Evolutionary conservation across 2,888 invertebrate species (phyloP), one percentile per base, ranked within the genome.

Genomic region (Drosophila sordidula): DNA sequence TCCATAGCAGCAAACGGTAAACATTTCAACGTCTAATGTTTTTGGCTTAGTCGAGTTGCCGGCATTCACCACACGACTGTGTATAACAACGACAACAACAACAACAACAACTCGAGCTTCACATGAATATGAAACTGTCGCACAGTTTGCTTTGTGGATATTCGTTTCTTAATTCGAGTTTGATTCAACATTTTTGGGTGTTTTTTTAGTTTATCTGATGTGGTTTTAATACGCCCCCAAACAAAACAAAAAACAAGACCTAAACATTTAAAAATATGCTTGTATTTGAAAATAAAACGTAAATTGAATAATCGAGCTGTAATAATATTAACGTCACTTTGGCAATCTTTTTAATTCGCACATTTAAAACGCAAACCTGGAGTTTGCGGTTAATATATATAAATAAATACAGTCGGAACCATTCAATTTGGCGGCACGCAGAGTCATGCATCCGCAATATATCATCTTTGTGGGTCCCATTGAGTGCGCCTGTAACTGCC

Each of bases 391-490:
- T 11, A 46, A 34, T 64, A n/a, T n/a, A 25, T 54, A n/a, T 32
- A 46, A 54, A 8, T 14, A 8, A 36, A 47, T 18, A 5, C n/a
- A 34, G 34, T 34, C 32, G 42, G 22, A 66, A 25, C 26, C 26
- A 14, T 49, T 32, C 36, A 50, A 47, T 63, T 65, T 36, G 1
- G 25, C 16, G 38, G 50, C 66, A 74, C 71, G 80, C 77, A 54
- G n/a, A 55, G 32, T 39, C 51, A 44, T 26, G 38, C 41, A 54
- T 54, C 8, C 9, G 42, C 29, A 41, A 64, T 54, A 39, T 38
- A 56, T 59, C 47, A 64, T 68, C 44, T 64, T 46, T 18, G 52
- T 14, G 18, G 22, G 32, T 44, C 29, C 16, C 42, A 57, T 39
- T 57, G 58, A 42, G 69, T 68, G 64, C 61, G 52, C 50, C 52